These are phyloP conservation scores for Gerris lacustris DNA, from an alignment of 2,888 invertebrate genomes.

Conservation along the genomic window DNA sequence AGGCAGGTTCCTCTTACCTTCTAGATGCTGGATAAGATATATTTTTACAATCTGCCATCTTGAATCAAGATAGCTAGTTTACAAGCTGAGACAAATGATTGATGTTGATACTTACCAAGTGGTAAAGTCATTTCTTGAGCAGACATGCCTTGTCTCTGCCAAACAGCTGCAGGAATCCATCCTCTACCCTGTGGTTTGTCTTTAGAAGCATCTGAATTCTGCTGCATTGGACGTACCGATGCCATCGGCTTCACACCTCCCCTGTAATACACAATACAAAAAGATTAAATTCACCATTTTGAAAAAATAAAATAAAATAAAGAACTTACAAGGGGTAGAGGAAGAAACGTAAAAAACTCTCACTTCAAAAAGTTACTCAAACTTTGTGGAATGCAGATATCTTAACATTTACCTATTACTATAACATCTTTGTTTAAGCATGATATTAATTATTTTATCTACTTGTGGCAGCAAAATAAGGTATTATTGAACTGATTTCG, in stretches of 20 bases:
- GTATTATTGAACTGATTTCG: no score
- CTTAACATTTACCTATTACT: neutral
- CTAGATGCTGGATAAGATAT: no score
- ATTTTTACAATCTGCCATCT: no score
- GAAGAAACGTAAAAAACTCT: no score
- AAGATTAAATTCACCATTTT: neutral
- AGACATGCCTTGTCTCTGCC: slow-evolving; percentile 87
- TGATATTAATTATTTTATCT: neutral
- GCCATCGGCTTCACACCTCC: slow-evolving; percentile 37
- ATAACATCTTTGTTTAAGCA: neutral
- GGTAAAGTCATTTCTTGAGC: slow-evolving; percentile 91
- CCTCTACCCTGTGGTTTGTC: slow-evolving; percentile 38
- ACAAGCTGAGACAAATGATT: neutral
- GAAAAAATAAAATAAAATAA: slow-evolving; percentile 7
- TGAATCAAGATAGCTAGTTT: neutral
- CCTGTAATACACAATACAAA: neutral
- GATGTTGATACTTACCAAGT: slow-evolving; percentile 44
- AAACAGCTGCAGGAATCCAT: slow-evolving; percentile 82
- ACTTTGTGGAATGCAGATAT: no score
- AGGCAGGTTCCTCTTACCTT: no score
- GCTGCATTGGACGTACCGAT: slow-evolving; percentile 70
- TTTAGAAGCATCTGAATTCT: slow-evolving; percentile 36
- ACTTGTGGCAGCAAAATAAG: no score
- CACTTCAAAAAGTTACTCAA: no score
- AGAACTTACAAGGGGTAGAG: neutral